phyloP scores from a whole-genome alignment of 2,797 vertebrate genomes.

The Coendou prehensilis region DNA sequence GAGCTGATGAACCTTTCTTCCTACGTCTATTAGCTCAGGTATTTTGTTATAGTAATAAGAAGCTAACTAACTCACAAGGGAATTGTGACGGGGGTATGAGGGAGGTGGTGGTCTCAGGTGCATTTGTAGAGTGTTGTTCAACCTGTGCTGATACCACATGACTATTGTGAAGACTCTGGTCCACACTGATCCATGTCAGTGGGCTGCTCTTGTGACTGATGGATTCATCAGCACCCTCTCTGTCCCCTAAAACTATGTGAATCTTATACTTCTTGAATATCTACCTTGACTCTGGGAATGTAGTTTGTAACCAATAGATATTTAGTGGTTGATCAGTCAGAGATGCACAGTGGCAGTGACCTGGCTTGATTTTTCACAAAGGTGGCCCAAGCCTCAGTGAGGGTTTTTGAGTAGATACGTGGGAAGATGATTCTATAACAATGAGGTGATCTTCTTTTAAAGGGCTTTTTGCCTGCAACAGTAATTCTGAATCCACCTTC shows the following conservation, averaged over 20 bases:
- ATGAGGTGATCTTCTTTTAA: not conserved
- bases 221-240: not conserved
- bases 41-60: not conserved
- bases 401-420: not conserved
- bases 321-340: not conserved
- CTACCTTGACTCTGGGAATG: not conserved
- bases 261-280: not conserved
- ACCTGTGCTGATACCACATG: not conserved
- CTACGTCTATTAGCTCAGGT: not conserved
- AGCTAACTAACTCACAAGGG: not conserved
- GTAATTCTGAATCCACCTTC: not conserved
- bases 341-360: not conserved
- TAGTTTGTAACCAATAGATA: not conserved
- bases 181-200: not conserved
- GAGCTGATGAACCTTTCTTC: not conserved
- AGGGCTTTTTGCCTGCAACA: not conserved
- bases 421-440: not conserved
- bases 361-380: not conserved
- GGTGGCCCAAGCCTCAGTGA: not conserved
- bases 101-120: not conserved
- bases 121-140: not conserved
- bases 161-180: not conserved
- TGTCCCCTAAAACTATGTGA: not conserved
- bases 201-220: not conserved
- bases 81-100: not conserved